These are phyloP conservation scores for Iguana delicatissima DNA, from an alignment of 2,797 vertebrate genomes.

Conservation along the genomic window DNA sequence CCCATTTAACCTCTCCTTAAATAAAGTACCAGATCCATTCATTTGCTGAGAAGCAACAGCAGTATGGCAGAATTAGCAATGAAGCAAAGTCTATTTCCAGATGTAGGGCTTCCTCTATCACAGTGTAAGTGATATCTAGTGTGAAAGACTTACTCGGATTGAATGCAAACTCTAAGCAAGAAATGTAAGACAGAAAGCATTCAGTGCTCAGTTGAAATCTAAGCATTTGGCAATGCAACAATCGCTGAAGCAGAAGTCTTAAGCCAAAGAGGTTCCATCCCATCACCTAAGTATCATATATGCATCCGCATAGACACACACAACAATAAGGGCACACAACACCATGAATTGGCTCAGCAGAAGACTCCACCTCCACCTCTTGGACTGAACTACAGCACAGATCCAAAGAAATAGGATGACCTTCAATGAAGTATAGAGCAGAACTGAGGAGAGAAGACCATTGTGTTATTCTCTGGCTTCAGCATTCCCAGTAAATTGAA, in stretches of 20 bases:
- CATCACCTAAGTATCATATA: not conserved
- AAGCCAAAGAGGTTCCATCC: not conserved
- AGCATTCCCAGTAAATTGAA: conserved; percentile 36
- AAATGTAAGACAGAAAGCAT: not conserved
- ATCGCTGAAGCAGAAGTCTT: not conserved
- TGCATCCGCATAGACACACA: not conserved
- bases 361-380: not conserved
- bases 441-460: not conserved
- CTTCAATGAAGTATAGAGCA: not conserved
- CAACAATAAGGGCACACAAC: not conserved
- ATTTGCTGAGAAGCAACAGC: not conserved
- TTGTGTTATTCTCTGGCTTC: too few relatives aligned
- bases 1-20: not conserved
- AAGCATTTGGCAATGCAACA: not conserved
- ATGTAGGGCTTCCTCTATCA: not conserved
- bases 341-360: conserved; percentile 1
- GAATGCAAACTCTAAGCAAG: not conserved
- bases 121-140: not conserved
- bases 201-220: not conserved
- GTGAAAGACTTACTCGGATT: not conserved
- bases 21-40: not conserved
- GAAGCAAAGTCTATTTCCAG: not conserved
- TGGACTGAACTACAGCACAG: not conserved
- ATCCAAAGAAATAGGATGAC: conserved; percentile 5
- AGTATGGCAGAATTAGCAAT: not conserved